Evolutionary conservation across 2,113 vertebrate species (phyloP).

Genomic region (Oceanites oceanicus): DNA sequence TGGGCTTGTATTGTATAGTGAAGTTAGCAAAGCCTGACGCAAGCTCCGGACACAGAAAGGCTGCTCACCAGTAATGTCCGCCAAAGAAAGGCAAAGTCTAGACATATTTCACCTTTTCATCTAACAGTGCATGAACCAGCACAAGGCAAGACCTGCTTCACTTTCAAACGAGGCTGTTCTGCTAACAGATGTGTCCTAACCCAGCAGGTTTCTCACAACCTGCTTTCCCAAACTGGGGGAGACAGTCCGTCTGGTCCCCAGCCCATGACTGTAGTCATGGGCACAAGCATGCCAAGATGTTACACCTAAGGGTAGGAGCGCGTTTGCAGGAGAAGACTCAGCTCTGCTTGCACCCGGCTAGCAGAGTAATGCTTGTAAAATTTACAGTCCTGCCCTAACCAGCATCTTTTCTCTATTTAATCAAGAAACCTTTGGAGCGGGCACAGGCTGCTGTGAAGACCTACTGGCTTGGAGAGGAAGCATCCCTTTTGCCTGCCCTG

Average conservation of each 20-base stretch:
- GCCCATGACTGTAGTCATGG: neutral
- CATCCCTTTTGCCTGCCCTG: neutral
- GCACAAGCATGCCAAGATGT: neutral
- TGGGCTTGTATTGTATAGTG: accelerated
- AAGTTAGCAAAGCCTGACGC: neutral
- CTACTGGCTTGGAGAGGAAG: neutral
- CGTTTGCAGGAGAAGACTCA: neutral
- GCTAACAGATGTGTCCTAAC: neutral
- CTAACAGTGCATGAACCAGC: accelerated
- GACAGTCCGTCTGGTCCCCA: accelerated
- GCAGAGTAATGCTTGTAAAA: neutral
- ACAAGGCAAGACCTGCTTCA: accelerated
- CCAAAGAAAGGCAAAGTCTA: neutral
- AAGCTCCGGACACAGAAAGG: neutral
- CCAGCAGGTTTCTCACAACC: neutral
- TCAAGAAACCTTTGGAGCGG: neutral
- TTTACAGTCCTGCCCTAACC: neutral
- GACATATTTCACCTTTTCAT: neutral
- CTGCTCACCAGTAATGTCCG: neutral
- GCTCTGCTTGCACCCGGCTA: neutral
- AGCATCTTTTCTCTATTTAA: neutral
- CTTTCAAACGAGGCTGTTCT: neutral
- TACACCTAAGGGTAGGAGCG: accelerated
- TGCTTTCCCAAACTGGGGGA: neutral
- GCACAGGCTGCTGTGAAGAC: neutral